Percentiles rank a stretch among this genome's conserved stretches.
phyloP scores from a whole-genome alignment of 1,140 invertebrate genomes.

The Nephotettix cincticeps region DNA sequence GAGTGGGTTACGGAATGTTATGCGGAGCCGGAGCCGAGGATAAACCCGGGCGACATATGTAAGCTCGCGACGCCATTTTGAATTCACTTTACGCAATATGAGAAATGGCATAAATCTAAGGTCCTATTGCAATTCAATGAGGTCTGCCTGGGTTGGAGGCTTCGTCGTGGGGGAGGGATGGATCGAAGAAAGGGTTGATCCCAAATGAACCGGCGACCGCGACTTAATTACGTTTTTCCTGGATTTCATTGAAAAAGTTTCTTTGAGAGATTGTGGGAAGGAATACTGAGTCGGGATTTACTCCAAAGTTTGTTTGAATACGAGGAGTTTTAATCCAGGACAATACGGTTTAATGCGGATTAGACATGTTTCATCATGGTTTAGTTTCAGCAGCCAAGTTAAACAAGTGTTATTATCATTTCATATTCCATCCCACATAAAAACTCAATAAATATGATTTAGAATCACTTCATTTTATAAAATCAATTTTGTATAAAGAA shows the following conservation, averaged over 20 bases:
- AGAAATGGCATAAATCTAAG: slow-evolving; percentile 32
- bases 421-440: no score
- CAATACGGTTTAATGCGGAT: no score
- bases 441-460: no score
- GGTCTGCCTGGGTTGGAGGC: neutral
- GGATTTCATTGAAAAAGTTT: neutral
- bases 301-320: no score
- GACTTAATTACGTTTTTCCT: slow-evolving; percentile 15
- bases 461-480: no score
- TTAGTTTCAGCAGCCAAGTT: no score
- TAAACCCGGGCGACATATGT: slow-evolving; percentile 6
- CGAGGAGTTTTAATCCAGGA: no score
- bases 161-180: no score
- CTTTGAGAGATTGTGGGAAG: neutral
- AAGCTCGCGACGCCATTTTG: slow-evolving; percentile 34
- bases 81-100: slow-evolving; percentile 39
- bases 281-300: neutral
- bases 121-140: slow-evolving; percentile 32
- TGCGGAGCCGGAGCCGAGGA: neutral
- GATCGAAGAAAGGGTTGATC: slow-evolving; percentile 21
- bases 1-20: slow-evolving; percentile 6
- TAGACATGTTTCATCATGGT: no score
- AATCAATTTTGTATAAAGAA: no score
- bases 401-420: no score
- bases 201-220: slow-evolving; percentile 3